Conservation (phyloP, 2,888 invertebrate species). For the Andrena minutula region DNA sequence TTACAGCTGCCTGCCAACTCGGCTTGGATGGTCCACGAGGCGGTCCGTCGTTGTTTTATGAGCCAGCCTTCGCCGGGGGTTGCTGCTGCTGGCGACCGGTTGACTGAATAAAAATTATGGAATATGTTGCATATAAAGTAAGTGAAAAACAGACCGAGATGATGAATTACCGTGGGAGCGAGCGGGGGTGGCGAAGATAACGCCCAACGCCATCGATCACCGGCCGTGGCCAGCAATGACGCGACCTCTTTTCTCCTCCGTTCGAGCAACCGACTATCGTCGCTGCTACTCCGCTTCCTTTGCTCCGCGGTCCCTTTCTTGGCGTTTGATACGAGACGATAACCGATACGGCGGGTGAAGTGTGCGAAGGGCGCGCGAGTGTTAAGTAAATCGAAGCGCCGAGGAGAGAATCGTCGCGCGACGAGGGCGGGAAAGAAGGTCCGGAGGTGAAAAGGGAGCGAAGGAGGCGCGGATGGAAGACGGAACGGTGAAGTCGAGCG, state of each 20-base stretch:
- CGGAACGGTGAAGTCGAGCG: slow-evolving; percentile 43
- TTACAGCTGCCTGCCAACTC: slow-evolving; percentile 22
- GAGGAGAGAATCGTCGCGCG: slow-evolving; percentile 59
- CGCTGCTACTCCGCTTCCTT: background rate
- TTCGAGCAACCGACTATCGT: slow-evolving; percentile 11
- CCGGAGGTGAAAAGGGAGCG: slow-evolving; percentile 11
- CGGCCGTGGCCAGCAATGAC: slow-evolving; percentile 82
- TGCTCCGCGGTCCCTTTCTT: slow-evolving; percentile 11
- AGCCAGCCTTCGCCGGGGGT: slow-evolving; percentile 42
- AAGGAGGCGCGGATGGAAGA: slow-evolving; percentile 31
- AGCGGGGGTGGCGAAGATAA: slow-evolving; percentile 82
- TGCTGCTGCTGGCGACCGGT: slow-evolving; percentile 68
- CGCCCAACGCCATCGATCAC: slow-evolving; percentile 84
- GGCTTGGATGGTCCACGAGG: slow-evolving; percentile 49
- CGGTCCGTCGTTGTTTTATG: slow-evolving; percentile 65
- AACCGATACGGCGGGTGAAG: background rate
- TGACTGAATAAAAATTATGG: slow-evolving; percentile 85
- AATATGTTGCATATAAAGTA: slow-evolving; percentile 85
- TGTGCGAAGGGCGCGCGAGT: slow-evolving; percentile 66
- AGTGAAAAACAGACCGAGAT: slow-evolving; percentile 85
- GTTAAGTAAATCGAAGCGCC: slow-evolving; percentile 72
- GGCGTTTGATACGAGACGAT: slow-evolving; percentile 3
- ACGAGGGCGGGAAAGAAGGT: slow-evolving; percentile 28
- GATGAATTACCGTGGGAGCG: slow-evolving; percentile 83
- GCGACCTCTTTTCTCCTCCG: slow-evolving; percentile 72